phyloP scores from a whole-genome alignment of 2,888 invertebrate species.

The Netelia virgata region DNA sequence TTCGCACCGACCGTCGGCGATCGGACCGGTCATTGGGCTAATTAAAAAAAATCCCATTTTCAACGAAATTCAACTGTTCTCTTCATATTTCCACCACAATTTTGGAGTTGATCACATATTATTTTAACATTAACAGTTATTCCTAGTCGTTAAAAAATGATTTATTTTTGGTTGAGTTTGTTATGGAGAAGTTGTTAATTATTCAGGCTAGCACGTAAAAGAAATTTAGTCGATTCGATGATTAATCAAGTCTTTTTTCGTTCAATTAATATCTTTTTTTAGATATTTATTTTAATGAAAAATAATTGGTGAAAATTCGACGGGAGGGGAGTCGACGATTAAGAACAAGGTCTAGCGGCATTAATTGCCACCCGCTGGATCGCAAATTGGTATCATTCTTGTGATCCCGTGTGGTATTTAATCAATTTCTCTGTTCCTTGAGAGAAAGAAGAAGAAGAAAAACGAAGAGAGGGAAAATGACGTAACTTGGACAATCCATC shows the following conservation, averaged over 20 bases:
- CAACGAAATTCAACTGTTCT: not conserved
- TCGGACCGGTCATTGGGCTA: not conserved
- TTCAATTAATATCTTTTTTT: not conserved
- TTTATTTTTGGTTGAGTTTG: no score
- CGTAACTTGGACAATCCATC: conserved; percentile 45
- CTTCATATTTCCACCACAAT: not conserved
- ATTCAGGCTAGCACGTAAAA: no score
- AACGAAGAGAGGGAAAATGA: not conserved
- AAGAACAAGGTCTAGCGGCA: conserved; percentile 13
- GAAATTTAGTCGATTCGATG: no score
- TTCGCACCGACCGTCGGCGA: not conserved
- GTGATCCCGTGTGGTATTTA: conserved; percentile 17
- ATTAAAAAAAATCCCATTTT: not conserved
- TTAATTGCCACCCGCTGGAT: conserved; percentile 21
- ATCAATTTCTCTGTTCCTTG: conserved; percentile 42
- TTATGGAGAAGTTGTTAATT: no score
- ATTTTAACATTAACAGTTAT: no score
- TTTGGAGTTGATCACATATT: no score
- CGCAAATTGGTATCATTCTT: conserved; percentile 39
- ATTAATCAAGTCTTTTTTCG: not conserved
- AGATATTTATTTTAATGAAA: not conserved
- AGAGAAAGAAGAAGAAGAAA: conserved; percentile 13
- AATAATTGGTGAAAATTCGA: not conserved
- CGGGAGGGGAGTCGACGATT: not conserved
- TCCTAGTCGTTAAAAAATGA: no score